Percentiles rank a stretch among this genome's conserved stretches.
These are phyloP conservation scores for Peromyscus californicus DNA, from an alignment of 2,113 vertebrate species.

Conservation along the genomic window DNA sequence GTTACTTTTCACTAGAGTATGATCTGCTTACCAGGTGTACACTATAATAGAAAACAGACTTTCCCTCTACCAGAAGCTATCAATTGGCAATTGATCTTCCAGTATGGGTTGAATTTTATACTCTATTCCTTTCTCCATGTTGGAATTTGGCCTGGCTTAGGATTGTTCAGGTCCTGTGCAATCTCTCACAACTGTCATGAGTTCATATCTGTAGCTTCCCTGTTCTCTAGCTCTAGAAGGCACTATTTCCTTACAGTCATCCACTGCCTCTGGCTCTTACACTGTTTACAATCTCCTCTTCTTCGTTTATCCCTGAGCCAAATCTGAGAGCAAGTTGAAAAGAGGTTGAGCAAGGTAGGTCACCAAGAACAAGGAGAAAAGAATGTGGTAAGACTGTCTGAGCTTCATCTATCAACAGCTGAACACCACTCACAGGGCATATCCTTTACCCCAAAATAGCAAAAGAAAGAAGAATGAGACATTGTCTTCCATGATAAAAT, in stretches of 20 bases:
- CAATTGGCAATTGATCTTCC: background rate
- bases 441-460: background rate
- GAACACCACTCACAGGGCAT: fast-evolving
- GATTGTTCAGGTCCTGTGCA: background rate
- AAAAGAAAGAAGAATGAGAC: too few species aligned
- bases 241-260: background rate
- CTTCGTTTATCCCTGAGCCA: background rate
- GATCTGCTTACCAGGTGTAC: background rate
- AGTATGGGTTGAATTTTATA: background rate
- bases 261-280: background rate
- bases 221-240: background rate
- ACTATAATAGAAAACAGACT: background rate
- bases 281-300: background rate
- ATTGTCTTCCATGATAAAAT: background rate
- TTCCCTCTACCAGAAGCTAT: background rate
- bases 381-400: fast-evolving
- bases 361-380: background rate
- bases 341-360: background rate
- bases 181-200: background rate
- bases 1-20: background rate
- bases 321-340: background rate
- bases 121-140: background rate
- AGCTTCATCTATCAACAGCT: background rate
- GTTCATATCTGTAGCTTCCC: background rate
- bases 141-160: background rate